These are phyloP conservation scores for Indicator indicator DNA, from an alignment of 2,113 vertebrate species.

Conservation along the genomic window DNA sequence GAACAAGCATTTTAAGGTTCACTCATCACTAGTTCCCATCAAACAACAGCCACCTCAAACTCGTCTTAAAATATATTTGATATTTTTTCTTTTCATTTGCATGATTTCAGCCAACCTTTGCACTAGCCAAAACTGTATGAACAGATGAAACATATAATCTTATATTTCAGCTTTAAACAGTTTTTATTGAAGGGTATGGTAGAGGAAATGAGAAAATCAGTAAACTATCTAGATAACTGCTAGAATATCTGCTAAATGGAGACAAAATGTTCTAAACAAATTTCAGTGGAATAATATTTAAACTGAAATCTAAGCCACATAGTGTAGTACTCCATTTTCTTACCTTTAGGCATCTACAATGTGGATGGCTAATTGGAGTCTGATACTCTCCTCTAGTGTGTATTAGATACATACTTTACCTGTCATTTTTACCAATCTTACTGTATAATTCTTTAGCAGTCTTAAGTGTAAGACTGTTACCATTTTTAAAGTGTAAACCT, in stretches of 20 bases:
- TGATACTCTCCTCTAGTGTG: not conserved
- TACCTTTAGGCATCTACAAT: accelerated
- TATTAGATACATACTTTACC: not conserved
- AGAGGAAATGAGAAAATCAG: not conserved
- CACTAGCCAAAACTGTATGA: not conserved
- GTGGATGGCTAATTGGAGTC: not conserved
- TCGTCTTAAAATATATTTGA: not conserved
- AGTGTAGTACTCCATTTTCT: not conserved
- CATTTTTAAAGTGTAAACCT: not conserved
- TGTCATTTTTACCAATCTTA: not conserved
- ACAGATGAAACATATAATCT: not conserved
- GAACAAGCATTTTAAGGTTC: not conserved
- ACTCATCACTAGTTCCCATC: not conserved
- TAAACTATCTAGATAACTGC: not conserved
- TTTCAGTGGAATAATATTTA: not conserved
- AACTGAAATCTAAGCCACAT: not conserved
- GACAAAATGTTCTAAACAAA: not conserved
- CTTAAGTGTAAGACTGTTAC: not conserved
- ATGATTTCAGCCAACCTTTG: not conserved
- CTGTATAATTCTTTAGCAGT: not conserved
- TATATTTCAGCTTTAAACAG: not conserved
- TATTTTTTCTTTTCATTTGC: not conserved
- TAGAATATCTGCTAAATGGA: not conserved
- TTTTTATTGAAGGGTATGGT: not conserved
- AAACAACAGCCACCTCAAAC: not conserved